Evolutionary conservation across 2,888 invertebrate genomes (phyloP).

Genomic region (Drosophila sordidapex): DNA sequence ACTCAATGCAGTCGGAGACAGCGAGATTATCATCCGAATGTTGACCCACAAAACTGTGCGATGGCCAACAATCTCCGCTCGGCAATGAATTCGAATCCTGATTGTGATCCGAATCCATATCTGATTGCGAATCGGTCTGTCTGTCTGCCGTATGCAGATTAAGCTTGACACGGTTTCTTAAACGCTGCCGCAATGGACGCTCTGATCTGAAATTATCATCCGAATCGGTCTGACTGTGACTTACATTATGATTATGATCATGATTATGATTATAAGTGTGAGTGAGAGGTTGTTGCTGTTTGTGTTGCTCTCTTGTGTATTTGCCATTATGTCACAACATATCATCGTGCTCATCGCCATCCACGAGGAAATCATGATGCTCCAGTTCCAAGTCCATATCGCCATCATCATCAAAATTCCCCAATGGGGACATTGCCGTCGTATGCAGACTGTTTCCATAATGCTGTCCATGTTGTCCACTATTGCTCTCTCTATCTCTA

Average conservation of each 20-base stretch:
- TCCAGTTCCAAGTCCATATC: slow-evolving; percentile 83
- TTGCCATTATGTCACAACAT: slow-evolving; percentile 80
- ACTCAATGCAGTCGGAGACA: slow-evolving; percentile 69
- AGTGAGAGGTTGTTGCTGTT: slow-evolving; percentile 17
- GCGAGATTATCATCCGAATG: slow-evolving; percentile 46
- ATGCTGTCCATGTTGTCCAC: slow-evolving; percentile 44
- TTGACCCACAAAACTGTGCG: slow-evolving; percentile 16
- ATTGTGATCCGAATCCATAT: not conserved
- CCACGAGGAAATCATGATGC: slow-evolving; percentile 82
- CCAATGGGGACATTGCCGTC: slow-evolving; percentile 75
- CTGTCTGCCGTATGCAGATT: not conserved
- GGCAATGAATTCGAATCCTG: not conserved
- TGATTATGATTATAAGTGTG: slow-evolving; percentile 29
- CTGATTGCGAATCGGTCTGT: not conserved
- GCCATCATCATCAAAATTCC: slow-evolving; percentile 81
- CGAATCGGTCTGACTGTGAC: slow-evolving; percentile 3
- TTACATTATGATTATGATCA: slow-evolving; percentile 6
- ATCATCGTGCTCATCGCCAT: slow-evolving; percentile 67
- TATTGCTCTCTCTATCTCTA: slow-evolving; percentile 47
- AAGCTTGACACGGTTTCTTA: not conserved
- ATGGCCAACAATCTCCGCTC: not conserved
- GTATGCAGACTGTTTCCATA: slow-evolving; percentile 51
- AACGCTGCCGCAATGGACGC: not conserved
- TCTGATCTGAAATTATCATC: slow-evolving; percentile 10
- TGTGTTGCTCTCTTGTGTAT: slow-evolving; percentile 7